Conservation (phyloP, 1,140 invertebrate genomes). For the Pseudomyrmex pallidus region DNA sequence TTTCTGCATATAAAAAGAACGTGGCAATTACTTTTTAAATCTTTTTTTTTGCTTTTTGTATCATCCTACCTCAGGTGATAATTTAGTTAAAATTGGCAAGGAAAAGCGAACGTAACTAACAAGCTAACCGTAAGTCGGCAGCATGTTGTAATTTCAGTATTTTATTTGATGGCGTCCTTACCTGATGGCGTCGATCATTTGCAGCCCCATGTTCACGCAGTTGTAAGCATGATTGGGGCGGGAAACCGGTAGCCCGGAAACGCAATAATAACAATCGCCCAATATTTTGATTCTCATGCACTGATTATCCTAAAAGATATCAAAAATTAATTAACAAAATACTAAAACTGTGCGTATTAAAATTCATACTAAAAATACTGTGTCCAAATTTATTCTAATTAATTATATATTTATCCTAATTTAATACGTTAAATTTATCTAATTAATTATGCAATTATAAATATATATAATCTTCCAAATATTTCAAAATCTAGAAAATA, state of each 20-base stretch:
- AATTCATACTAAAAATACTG: neutral
- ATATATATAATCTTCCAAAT: no score
- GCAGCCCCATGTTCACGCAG: constrained; percentile 98
- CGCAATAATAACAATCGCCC: constrained; percentile 98
- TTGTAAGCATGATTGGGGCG: constrained; percentile 97
- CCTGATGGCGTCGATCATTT: constrained; percentile 98
- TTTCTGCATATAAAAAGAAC: constrained; percentile 2
- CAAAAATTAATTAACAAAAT: constrained; percentile 10
- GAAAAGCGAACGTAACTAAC: constrained; percentile 17
- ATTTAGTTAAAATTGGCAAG: constrained; percentile 7
- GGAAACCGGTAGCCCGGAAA: constrained; percentile 96
- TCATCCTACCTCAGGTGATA: neutral
- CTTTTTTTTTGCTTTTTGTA: constrained; percentile 40
- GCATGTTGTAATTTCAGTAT: constrained; percentile 8
- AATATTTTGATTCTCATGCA: constrained; percentile 98
- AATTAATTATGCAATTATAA: no score
- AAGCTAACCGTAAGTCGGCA: neutral
- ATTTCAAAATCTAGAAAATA: no score
- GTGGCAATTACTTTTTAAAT: constrained; percentile 31
- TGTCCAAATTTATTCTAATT: no score
- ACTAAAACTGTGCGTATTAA: neutral
- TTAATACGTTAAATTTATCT: no score
- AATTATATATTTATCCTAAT: no score
- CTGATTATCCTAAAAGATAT: constrained; percentile 92
- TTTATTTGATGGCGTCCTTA: constrained; percentile 81